Evolutionary conservation across 1,140 invertebrate species (phyloP).

Genomic region (Heliothis subflexa): DNA sequence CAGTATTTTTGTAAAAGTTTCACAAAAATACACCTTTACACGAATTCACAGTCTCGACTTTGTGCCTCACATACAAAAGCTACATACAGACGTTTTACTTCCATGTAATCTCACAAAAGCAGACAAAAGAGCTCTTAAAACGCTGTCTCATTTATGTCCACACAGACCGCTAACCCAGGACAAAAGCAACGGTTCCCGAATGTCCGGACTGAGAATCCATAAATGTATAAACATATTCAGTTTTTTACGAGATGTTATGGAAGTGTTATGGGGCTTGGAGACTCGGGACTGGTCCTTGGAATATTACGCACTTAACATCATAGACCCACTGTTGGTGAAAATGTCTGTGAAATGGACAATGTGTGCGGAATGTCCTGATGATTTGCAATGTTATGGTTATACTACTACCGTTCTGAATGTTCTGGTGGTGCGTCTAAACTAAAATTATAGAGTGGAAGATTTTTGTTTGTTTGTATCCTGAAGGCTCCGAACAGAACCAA

Average conservation of each 20-base stretch:
- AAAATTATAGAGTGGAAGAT: not conserved
- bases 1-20: too few species aligned
- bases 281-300: constrained; percentile 53
- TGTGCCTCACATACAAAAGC: not conserved
- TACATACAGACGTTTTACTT: not conserved
- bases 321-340: constrained; percentile 6
- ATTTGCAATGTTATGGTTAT: too few species aligned
- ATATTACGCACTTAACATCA: constrained; percentile 54
- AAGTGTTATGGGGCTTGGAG: constrained; percentile 56
- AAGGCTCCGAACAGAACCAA: too few species aligned
- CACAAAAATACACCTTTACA: too few species aligned
- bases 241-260: constrained; percentile 66
- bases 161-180: constrained; percentile 5
- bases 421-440: too few species aligned
- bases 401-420: too few species aligned
- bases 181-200: constrained; percentile 36
- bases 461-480: not conserved
- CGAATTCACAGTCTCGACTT: not conserved
- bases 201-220: constrained; percentile 54
- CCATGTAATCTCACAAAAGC: not conserved
- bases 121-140: constrained; percentile 15
- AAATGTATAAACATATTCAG: constrained; percentile 65
- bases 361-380: not conserved
- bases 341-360: constrained; percentile 14
- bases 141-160: constrained; percentile 12